Conservation (phyloP, 2,113 vertebrate species). For the Pavo muticus region DNA sequence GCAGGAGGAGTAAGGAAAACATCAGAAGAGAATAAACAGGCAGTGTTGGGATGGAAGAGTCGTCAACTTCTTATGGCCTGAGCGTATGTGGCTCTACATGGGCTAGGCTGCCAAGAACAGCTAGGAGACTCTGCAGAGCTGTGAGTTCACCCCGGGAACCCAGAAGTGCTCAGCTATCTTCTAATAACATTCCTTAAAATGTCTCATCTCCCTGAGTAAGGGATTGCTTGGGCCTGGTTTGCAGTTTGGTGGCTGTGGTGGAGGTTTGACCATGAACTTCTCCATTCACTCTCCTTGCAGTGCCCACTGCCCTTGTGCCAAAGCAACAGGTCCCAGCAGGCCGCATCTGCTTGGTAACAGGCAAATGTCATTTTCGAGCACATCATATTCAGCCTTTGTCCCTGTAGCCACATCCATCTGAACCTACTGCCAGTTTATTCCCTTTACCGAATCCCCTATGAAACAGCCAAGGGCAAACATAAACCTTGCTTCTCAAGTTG, state of each 20-base stretch:
- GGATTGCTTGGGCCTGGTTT: background rate
- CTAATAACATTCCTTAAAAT: slow-evolving; percentile 14
- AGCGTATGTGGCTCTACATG: background rate
- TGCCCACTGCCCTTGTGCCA: background rate
- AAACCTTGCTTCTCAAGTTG: slow-evolving; percentile 61
- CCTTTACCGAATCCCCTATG: slow-evolving; percentile 47
- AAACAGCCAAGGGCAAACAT: slow-evolving; percentile 53
- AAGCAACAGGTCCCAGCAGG: slow-evolving; percentile 43
- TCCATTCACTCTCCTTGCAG: background rate
- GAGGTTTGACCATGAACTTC: background rate
- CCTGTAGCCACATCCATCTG: slow-evolving; percentile 39
- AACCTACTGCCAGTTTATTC: slow-evolving; percentile 52
- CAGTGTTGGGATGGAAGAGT: background rate
- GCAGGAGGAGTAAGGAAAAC: background rate
- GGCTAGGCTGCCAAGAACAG: fast-evolving
- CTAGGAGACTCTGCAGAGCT: background rate
- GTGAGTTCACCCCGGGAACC: background rate
- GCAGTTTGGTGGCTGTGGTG: background rate
- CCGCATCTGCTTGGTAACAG: slow-evolving; percentile 22
- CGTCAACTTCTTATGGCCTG: background rate
- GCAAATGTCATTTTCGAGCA: slow-evolving; percentile 38
- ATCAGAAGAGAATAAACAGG: background rate
- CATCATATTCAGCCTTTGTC: background rate
- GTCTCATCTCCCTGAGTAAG: background rate
- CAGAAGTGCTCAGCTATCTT: slow-evolving; percentile 21